Conservation (phyloP, 2,113 vertebrate species). For the Elaphurus davidianus region DNA sequence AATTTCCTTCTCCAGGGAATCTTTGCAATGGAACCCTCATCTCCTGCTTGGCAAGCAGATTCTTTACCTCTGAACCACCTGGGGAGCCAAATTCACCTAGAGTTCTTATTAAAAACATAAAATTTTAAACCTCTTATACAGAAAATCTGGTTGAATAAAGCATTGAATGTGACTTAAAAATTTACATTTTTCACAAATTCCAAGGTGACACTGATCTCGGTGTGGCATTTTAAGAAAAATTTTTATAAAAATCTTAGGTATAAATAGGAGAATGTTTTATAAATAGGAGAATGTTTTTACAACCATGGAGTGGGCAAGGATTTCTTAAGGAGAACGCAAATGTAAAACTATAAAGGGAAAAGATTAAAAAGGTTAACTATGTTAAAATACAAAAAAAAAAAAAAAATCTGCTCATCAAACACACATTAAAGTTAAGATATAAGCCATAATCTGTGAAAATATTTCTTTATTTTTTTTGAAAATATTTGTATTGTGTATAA, state of each 20-base stretch:
- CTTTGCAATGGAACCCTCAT: background rate
- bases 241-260: background rate
- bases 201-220: background rate
- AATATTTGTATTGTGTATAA: background rate
- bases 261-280: background rate
- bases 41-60: background rate
- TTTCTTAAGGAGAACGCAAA: background rate
- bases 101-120: background rate
- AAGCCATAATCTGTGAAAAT: background rate
- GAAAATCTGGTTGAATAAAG: background rate
- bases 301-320: background rate
- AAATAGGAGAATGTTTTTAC: background rate
- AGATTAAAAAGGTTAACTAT: background rate
- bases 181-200: background rate
- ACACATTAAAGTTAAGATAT: background rate
- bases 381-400: background rate
- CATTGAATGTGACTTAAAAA: background rate
- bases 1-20: background rate
- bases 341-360: background rate
- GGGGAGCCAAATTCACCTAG: background rate
- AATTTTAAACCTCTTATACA: background rate
- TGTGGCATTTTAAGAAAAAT: background rate
- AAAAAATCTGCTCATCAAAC: background rate
- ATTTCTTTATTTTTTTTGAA: background rate
- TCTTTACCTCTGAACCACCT: background rate